Evolutionary conservation across 92 coral and sea anemone genomes (phyloP).

Genomic region (Muricea muricata): DNA sequence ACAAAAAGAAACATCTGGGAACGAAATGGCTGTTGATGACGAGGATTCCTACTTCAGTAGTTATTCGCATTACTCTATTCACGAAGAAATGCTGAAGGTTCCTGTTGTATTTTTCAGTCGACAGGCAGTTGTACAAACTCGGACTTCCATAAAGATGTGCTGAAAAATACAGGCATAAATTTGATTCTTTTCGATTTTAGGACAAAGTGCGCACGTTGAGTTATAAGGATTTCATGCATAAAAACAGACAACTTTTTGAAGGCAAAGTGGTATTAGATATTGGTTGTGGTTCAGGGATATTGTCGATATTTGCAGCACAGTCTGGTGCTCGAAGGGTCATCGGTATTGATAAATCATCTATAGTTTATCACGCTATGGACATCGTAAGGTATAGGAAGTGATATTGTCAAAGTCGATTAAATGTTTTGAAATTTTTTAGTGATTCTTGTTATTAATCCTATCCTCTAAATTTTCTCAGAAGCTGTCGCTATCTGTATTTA

Average conservation of each 20-base stretch:
- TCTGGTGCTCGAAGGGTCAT: constrained; percentile 94
- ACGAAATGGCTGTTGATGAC: constrained; percentile 51
- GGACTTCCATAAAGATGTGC: no score
- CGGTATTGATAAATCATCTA: constrained; percentile 95
- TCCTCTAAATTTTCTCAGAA: no score
- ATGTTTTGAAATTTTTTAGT: no score
- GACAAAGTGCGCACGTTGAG: constrained; percentile 91
- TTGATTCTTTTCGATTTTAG: constrained; percentile 44
- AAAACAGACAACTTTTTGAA: constrained; percentile 79
- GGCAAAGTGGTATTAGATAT: constrained; percentile 92
- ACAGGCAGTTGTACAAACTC: no score
- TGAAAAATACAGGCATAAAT: background rate
- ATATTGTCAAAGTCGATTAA: background rate
- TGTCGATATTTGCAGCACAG: constrained; percentile 97
- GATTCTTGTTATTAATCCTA: no score
- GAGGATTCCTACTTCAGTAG: constrained; percentile 87
- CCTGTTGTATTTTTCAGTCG: no score
- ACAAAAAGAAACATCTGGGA: background rate
- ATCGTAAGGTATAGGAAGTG: constrained; percentile 72
- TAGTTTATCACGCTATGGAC: constrained; percentile 97
- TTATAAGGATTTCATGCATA: constrained; percentile 83
- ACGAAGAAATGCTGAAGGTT: constrained; percentile 98
- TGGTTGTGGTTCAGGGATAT: constrained; percentile 98
- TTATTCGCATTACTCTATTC: constrained; percentile 91
- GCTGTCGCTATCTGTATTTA: no score